Conservation (phyloP, 1,140 invertebrate species). For the Pemphigus obesinymphae region DNA sequence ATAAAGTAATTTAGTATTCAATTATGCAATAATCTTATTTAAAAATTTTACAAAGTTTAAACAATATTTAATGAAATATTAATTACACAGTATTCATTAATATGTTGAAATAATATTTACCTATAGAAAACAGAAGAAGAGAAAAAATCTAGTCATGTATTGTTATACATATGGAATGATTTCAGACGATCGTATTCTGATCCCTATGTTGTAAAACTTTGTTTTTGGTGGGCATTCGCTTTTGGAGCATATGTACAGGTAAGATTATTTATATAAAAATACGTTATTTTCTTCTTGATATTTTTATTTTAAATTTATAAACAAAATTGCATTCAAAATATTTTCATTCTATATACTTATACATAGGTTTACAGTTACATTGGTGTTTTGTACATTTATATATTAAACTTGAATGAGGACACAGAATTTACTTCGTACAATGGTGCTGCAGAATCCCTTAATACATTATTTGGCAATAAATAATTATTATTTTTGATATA, state of each 20-base stretch:
- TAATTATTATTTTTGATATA: no score
- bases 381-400: not conserved
- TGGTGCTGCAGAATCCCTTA: conserved; percentile 18
- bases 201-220: conserved; percentile 73
- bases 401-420: not conserved
- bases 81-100: not conserved
- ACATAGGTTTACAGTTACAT: conserved; percentile 27
- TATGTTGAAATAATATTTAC: not conserved
- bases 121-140: no score
- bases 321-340: not conserved
- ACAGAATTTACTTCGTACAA: conserved; percentile 10
- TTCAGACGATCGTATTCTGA: conserved; percentile 67
- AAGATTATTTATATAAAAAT: not conserved
- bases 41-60: not conserved
- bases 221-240: conserved; percentile 74
- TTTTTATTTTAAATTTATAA: not conserved
- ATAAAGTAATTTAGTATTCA: not conserved
- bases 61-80: not conserved
- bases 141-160: not conserved
- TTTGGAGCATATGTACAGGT: conserved; percentile 50
- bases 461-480: conserved; percentile 3
- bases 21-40: not conserved
- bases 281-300: not conserved
- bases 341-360: not conserved
- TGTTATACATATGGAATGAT: conserved; percentile 61